Evolutionary conservation across 2,797 vertebrate genomes (phyloP), one percentile per base, ranked within the genome.

Genomic region (Coilia nasus): DNA sequence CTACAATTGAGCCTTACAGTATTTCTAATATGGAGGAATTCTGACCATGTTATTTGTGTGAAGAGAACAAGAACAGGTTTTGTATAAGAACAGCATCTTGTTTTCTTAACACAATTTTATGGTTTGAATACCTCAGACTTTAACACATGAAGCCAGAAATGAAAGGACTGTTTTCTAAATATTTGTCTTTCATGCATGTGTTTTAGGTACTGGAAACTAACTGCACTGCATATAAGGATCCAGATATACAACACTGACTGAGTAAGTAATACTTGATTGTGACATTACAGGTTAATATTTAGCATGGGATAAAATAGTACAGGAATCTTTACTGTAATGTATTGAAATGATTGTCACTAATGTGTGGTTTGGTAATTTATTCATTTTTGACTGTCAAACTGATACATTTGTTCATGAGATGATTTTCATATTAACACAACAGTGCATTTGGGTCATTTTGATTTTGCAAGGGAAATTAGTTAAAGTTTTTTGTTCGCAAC

Each of bases 41-140:
- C 35, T 81, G 86, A 85, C 64, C 75, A 87, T 88, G 85, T 84
- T 84, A 25, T 88, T 91, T 90, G 84, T 93, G 92, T 92, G 86
- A 90, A 25, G 47, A 91, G 89, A 93, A 91, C 91, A 81, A 83
- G 87, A 82, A 62, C 85, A 81, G 83, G 83, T 82, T 90, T 89
- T 78, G 15, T 75, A 41, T 75, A 3, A 62, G 78, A 75, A 23
- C 47, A 81, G 87, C 85, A 67, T 83, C 89, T 71, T 78, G 91
- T 90, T 93, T 88, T 88, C 83, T 87, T 92, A 83, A 91, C 92
- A 92, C 87, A 92, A 90, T 87, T 86, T 89, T 90, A 88, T 92
- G 62, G 85, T 81, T 88, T 87, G 84, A 86, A 83, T 89, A 82
- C 83, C 80, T 28, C 87, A 60, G 19, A 54, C 57, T 81, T 25